phyloP scores from a whole-genome alignment of 2,888 invertebrate species.

The Drosophila heteroneura region DNA sequence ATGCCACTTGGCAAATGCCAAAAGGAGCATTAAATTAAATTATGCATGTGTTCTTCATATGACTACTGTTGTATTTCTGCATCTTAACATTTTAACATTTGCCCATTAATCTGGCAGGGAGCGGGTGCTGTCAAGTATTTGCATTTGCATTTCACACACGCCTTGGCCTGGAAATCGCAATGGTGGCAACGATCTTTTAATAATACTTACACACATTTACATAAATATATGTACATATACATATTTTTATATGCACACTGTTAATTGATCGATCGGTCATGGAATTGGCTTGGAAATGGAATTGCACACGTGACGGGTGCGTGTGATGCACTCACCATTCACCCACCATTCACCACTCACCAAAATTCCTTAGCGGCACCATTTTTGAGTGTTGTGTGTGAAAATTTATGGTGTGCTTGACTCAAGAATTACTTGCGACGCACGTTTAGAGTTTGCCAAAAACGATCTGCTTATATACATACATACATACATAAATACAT shows the following conservation, averaged over 20 bases:
- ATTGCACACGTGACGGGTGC: slow-evolving; percentile 73
- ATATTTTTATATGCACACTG: slow-evolving; percentile 8
- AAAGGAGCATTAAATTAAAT: slow-evolving; percentile 39
- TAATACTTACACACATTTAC: slow-evolving; percentile 16
- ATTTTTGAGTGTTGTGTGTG: slow-evolving; percentile 45
- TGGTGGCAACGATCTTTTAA: slow-evolving; percentile 71
- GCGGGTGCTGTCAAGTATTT: slow-evolving; percentile 70
- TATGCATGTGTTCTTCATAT: slow-evolving; percentile 24
- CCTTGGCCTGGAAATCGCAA: slow-evolving; percentile 75
- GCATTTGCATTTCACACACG: slow-evolving; percentile 74
- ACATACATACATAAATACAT: background rate
- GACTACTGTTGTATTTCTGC: slow-evolving; percentile 36
- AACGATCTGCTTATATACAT: slow-evolving; percentile 26
- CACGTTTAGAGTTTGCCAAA: slow-evolving; percentile 57
- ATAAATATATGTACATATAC: slow-evolving; percentile 23
- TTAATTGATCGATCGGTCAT: slow-evolving; percentile 69
- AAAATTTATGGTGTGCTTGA: slow-evolving; percentile 69
- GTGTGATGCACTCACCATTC: slow-evolving; percentile 51
- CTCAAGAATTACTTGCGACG: slow-evolving; percentile 52
- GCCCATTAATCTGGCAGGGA: slow-evolving; percentile 54
- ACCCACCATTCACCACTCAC: slow-evolving; percentile 43
- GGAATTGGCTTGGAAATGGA: slow-evolving; percentile 49
- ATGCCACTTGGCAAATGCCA: slow-evolving; percentile 34
- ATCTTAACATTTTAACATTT: slow-evolving; percentile 31
- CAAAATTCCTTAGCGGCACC: slow-evolving; percentile 60